phyloP scores from a whole-genome alignment of 2,888 invertebrate species.

The Clanis bilineata region DNA sequence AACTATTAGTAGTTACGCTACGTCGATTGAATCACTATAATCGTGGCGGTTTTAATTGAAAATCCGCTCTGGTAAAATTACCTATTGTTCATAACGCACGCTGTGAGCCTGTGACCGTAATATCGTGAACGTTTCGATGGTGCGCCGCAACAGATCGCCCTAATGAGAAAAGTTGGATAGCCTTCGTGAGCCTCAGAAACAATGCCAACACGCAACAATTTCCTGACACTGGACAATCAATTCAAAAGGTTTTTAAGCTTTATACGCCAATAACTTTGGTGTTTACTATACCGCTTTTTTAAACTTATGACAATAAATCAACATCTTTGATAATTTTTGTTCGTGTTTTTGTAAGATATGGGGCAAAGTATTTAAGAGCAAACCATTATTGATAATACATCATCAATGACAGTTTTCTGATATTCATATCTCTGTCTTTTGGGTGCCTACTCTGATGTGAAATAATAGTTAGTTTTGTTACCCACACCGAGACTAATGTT shows the following conservation, averaged over 20 bases:
- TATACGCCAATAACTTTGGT: slow-evolving; percentile 49
- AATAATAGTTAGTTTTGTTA: no score
- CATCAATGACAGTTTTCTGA: no score
- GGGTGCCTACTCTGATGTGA: no score
- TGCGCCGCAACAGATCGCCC: slow-evolving; percentile 64
- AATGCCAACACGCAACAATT: slow-evolving; percentile 71
- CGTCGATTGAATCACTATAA: slow-evolving; percentile 24
- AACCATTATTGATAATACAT: no score
- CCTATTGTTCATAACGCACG: slow-evolving; percentile 47
- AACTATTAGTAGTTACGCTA: neutral
- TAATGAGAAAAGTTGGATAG: slow-evolving; percentile 78
- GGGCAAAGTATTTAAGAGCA: neutral
- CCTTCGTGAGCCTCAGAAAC: slow-evolving; percentile 64
- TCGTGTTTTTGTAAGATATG: neutral
- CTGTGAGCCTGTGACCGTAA: slow-evolving; percentile 29
- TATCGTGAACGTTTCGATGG: slow-evolving; percentile 58
- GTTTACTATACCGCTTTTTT: slow-evolving; percentile 33
- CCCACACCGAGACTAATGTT: no score
- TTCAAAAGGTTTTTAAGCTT: slow-evolving; percentile 63
- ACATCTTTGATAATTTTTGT: slow-evolving; percentile 26
- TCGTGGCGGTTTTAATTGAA: slow-evolving; percentile 31
- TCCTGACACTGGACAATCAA: slow-evolving; percentile 73
- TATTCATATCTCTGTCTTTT: no score
- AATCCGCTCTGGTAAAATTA: slow-evolving; percentile 36
- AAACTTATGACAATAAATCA: slow-evolving; percentile 48